These are phyloP conservation scores for Toxotes lorentzi DNA, from an alignment of 2,797 vertebrate genomes.

Conservation along the genomic window DNA sequence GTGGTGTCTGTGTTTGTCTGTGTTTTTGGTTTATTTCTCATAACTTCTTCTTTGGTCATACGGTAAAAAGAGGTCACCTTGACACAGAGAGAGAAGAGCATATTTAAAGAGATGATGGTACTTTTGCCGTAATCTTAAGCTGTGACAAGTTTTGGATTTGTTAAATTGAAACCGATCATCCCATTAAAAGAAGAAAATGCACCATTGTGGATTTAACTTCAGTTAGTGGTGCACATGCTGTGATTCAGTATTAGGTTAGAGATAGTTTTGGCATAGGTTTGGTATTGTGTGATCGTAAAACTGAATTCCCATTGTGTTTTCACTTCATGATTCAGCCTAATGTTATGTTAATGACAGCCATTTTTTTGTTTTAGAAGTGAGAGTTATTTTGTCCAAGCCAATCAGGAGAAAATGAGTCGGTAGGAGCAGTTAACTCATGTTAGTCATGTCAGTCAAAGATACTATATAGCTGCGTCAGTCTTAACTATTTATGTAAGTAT, in stretches of 20 bases:
- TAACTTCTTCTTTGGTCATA: conserved; percentile 6
- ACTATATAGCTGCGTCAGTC: background rate
- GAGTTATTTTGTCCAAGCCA: background rate
- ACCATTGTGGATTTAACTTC: background rate
- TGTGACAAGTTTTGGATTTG: background rate
- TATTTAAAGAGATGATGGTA: background rate
- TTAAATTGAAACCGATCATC: background rate
- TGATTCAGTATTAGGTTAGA: background rate
- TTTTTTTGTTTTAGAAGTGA: background rate
- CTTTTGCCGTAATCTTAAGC: background rate
- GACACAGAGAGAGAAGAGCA: background rate
- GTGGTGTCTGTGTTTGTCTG: conserved; percentile 17
- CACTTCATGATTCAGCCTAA: background rate
- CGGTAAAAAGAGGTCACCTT: background rate
- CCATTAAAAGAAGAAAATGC: background rate
- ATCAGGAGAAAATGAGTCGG: no score
- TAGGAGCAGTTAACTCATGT: background rate
- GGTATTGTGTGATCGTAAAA: background rate
- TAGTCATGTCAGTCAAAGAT: background rate
- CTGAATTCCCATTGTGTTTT: background rate
- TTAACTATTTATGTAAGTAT: background rate
- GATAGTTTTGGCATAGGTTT: background rate
- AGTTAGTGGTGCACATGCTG: background rate
- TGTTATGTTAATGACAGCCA: background rate
- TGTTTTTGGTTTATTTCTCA: conserved; percentile 17